A percentile compares a stretch with the other conserved stretches of the same genome.
These are phyloP conservation scores for Trinorchestia longiramus DNA, from an alignment of 1,140 invertebrate genomes.

Conservation along the genomic window DNA sequence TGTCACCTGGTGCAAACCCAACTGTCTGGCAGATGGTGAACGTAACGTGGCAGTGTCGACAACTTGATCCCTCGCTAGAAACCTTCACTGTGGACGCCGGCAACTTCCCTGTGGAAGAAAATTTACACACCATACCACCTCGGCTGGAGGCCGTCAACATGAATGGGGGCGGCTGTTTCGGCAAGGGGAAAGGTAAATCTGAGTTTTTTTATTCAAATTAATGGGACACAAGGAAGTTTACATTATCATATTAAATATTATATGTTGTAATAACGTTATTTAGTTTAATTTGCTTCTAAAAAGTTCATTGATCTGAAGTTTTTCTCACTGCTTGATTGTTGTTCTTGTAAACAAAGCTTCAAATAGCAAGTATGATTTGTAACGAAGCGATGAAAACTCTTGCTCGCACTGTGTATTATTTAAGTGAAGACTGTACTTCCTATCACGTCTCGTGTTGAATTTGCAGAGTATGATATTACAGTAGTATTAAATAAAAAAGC, in stretches of 20 bases:
- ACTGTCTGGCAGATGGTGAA: slow-evolving; percentile 2
- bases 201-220: not conserved
- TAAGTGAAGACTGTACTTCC: not conserved
- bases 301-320: not conserved
- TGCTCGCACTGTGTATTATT: not conserved
- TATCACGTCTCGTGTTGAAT: not conserved
- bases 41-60: slow-evolving; percentile 31
- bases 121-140: not conserved
- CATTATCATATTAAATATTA: not conserved
- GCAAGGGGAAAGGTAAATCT: not conserved
- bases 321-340: not conserved
- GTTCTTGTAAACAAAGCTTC: not conserved
- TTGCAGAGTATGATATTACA: not conserved
- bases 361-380: not conserved
- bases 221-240: not conserved
- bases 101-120: not conserved
- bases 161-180: slow-evolving; percentile 12
- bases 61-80: not conserved
- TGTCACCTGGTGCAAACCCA: no score
- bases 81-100: not conserved
- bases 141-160: not conserved
- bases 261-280: not conserved
- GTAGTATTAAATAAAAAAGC: not conserved
- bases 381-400: not conserved
- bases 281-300: not conserved